These are phyloP conservation scores for Hylia prasina DNA, from an alignment of 2,113 vertebrate genomes.

Conservation along the genomic window DNA sequence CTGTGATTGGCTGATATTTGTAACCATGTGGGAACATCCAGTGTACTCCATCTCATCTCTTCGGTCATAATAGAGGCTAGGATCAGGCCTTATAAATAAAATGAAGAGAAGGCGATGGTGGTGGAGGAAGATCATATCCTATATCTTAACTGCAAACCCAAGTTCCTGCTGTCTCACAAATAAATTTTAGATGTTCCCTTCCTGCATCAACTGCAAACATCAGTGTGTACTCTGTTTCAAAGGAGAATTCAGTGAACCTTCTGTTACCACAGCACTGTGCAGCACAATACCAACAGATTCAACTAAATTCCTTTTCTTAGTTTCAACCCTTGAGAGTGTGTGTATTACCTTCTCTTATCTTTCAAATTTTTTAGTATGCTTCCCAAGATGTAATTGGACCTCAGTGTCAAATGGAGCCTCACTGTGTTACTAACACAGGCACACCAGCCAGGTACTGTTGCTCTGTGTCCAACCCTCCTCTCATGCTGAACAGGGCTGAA, in stretches of 20 bases:
- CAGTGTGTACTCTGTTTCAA: not conserved
- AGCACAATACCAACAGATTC: not conserved
- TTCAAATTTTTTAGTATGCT: not conserved
- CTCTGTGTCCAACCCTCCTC: accelerated
- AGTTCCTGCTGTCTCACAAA: not conserved
- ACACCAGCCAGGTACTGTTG: not conserved
- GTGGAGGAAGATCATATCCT: not conserved
- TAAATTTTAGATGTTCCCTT: not conserved
- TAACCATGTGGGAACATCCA: not conserved
- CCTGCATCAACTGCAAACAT: not conserved
- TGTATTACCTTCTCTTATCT: not conserved
- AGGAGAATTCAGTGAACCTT: not conserved
- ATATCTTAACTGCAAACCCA: not conserved
- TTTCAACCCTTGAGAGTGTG: not conserved
- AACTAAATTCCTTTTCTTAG: not conserved
- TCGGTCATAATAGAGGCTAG: not conserved
- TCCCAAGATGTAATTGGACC: not conserved
- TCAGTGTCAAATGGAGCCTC: not conserved
- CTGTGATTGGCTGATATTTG: not conserved
- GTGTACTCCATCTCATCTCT: not conserved
- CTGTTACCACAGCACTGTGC: not conserved
- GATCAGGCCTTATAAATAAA: not conserved
- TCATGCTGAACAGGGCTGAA: not conserved
- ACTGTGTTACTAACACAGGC: not conserved
- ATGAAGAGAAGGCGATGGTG: not conserved